Evolutionary conservation across 2,797 vertebrate species (phyloP), one percentile per base, ranked within the genome.

Genomic region (Discoglossus pictus): DNA sequence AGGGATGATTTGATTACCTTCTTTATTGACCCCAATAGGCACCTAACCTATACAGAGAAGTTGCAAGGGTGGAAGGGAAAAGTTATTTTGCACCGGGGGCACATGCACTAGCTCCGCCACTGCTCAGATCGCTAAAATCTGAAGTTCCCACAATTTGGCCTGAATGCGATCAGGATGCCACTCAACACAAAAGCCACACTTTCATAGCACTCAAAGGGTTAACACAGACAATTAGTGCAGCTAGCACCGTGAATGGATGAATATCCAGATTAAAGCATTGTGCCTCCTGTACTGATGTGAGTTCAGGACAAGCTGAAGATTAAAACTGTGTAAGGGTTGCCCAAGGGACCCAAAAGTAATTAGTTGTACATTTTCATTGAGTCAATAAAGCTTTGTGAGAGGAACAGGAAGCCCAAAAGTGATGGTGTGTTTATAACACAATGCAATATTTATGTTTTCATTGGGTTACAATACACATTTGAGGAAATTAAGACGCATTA

Each of bases 291-390:
- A 60, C 55, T 36, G 39, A 52, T 60, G 65, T 60, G 55, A 68
- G 60, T 51, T 51, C 55, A 68, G 65, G 55, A 59, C 65, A 68
- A 51, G 36, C 27, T 43, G 65, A 44, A 60, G 65, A 60, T 68
- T 68, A 68, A 53, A 60, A 60, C 55, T 52, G 46, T 60, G 46
- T 59, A 43, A 60, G 46, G 36, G 25, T 61, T 42, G 55, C 65
- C 55, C 65, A 60, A 44, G 65, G 65, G 65, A 60, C 55, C 18
- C 8, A 68, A 65, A 68, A 60, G 46, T 60, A 68, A 60, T 68
- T 68, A 68, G 55, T 68, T 68, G 65, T 68, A 60, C 65, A 60
- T 68, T 60, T 68, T 68, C 65, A 60, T 68, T 52, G 36, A 68
- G 65, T 68, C 55, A 68, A 68, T 60, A 68, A 67, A 60, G 55